Percentiles rank a stretch among this genome's conserved stretches.
Evolutionary conservation across 2,888 invertebrate genomes (phyloP).

Genomic region (Sminthurides aquaticus): DNA sequence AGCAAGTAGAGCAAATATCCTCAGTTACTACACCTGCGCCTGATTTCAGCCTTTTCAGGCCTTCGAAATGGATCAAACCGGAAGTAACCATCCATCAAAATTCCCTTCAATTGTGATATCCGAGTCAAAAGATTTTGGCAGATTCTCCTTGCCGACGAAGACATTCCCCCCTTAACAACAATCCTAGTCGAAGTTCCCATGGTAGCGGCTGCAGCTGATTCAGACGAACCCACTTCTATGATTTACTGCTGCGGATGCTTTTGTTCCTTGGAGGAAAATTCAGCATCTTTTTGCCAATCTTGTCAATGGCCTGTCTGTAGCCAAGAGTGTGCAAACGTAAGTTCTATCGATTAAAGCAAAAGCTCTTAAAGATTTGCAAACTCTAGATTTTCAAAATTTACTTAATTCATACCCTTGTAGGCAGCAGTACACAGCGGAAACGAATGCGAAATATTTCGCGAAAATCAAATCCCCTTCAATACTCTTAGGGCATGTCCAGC

Average conservation of each 20-base stretch:
- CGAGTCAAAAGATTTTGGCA: slow-evolving; percentile 29
- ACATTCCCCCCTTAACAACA: slow-evolving; percentile 28
- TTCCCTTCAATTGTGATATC: not conserved
- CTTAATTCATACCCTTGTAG: too few relatives aligned
- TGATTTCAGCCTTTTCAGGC: too few relatives aligned
- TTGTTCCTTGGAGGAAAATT: not conserved
- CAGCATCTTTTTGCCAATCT: slow-evolving; percentile 21
- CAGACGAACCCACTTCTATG: slow-evolving; percentile 6
- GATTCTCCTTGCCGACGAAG: slow-evolving; percentile 31
- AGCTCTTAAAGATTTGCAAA: too few relatives aligned
- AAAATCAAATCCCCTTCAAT: slow-evolving; percentile 28
- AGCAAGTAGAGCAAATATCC: too few relatives aligned
- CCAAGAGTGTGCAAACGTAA: not conserved
- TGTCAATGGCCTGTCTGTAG: slow-evolving; percentile 33
- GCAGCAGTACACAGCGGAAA: too few relatives aligned
- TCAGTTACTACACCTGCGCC: too few relatives aligned
- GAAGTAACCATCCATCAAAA: not conserved
- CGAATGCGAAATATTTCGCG: slow-evolving; percentile 31
- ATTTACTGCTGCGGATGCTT: not conserved
- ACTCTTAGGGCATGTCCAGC: slow-evolving; percentile 30
- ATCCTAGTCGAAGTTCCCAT: slow-evolving; percentile 32
- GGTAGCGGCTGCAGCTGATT: slow-evolving; percentile 31
- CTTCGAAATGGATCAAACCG: not conserved
- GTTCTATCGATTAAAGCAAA: not conserved
- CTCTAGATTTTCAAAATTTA: too few relatives aligned